Evolutionary conservation across 2,113 vertebrate species (phyloP).

Genomic region (Eudorcas thomsonii): DNA sequence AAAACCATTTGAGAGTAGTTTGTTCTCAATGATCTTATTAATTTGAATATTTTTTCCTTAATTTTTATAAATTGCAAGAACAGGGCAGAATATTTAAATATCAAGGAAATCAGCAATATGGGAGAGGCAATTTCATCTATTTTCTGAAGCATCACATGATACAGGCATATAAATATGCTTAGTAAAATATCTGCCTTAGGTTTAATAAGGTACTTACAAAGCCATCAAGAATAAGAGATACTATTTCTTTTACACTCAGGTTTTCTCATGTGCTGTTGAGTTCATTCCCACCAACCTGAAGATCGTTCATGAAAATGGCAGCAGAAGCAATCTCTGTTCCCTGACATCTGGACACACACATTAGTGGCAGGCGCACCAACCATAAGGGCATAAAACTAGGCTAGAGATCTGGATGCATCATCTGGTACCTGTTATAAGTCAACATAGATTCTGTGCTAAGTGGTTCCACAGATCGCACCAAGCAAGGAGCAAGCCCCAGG

Average conservation of each 20-base stretch:
- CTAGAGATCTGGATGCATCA: neutral
- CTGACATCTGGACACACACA: constrained; percentile 2
- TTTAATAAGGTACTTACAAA: neutral
- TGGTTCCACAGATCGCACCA: constrained; percentile 41
- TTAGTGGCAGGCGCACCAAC: neutral
- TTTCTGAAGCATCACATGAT: neutral
- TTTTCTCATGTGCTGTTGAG: neutral
- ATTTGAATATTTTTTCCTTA: neutral
- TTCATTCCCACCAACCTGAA: neutral
- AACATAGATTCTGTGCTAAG: neutral
- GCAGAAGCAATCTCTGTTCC: neutral
- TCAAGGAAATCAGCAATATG: neutral
- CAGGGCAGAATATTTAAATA: neutral
- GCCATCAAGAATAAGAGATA: neutral
- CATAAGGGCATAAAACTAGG: constrained; percentile 17
- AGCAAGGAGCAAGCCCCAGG: constrained; percentile 53
- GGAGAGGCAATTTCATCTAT: neutral
- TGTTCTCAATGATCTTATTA: neutral
- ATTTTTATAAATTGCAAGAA: neutral
- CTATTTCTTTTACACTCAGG: neutral
- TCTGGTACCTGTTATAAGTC: constrained; percentile 49
- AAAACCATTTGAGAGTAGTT: neutral
- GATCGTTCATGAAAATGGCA: neutral
- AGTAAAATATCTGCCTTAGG: neutral
- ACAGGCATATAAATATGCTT: neutral